Conservation (phyloP, 2,888 invertebrate genomes). For the Keiferia lycopersicella region DNA sequence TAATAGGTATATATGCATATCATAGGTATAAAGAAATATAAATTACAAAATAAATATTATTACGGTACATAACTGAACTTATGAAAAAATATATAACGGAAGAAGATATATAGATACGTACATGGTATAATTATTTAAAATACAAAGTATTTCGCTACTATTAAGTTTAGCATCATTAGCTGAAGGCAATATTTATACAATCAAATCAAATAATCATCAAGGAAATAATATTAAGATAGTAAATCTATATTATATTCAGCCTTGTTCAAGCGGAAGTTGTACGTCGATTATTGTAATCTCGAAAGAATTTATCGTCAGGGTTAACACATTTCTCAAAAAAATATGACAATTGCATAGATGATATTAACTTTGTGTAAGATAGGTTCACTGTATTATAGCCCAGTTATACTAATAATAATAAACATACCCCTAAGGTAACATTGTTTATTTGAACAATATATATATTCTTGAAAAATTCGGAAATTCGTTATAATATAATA, state of each 20-base stretch:
- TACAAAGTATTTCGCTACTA: too few species aligned
- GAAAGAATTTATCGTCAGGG: conserved; percentile 2
- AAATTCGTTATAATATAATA: too few species aligned
- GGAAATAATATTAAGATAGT: conserved; percentile 45
- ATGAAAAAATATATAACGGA: neutral
- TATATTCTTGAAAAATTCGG: too few species aligned
- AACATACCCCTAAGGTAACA: too few species aligned
- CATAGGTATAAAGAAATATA: too few species aligned
- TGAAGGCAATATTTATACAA: conserved; percentile 16
- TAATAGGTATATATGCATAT: too few species aligned
- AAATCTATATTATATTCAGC: conserved; percentile 34
- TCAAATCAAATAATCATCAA: conserved; percentile 41
- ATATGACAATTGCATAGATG: too few species aligned
- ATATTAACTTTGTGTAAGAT: too few species aligned
- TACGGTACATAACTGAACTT: neutral
- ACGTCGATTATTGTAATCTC: conserved; percentile 39
- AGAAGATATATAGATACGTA: neutral
- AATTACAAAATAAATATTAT: neutral
- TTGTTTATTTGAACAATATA: too few species aligned
- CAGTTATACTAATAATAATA: too few species aligned
- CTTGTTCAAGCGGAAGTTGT: conserved; percentile 53
- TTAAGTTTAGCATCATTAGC: conserved; percentile 10
- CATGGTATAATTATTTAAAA: neutral
- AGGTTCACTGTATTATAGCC: too few species aligned
- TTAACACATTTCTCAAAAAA: neutral